These are phyloP conservation scores for Conistra vaccinii DNA, from an alignment of 2,888 invertebrate species.

Conservation along the genomic window DNA sequence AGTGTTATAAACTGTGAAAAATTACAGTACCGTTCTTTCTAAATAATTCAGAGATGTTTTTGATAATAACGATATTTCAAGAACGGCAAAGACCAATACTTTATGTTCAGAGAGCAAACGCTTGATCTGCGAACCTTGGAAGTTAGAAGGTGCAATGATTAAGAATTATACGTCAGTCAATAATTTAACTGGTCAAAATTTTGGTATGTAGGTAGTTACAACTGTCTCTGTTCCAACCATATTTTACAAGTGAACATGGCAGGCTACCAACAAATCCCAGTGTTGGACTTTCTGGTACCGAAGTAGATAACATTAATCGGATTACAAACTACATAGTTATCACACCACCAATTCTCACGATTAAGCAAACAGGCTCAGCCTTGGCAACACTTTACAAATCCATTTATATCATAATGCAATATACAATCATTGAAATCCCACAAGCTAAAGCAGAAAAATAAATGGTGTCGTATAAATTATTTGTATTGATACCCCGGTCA, in stretches of 20 bases:
- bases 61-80: background rate
- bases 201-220: constrained; percentile 23
- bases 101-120: background rate
- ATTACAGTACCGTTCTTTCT: background rate
- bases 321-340: constrained; percentile 67
- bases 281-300: constrained; percentile 43
- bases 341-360: constrained; percentile 65
- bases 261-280: constrained; percentile 41
- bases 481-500: constrained; percentile 48
- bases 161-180: constrained; percentile 11
- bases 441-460: constrained; percentile 65
- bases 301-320: constrained; percentile 61
- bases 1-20: no score
- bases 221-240: constrained; percentile 33
- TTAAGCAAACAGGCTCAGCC: constrained; percentile 63
- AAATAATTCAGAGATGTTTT: background rate
- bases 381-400: constrained; percentile 69
- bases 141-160: constrained; percentile 24
- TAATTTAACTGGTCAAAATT: constrained; percentile 32
- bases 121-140: constrained; percentile 8
- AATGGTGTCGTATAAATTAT: constrained; percentile 59
- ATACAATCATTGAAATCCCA: constrained; percentile 74
- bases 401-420: constrained; percentile 76
- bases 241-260: constrained; percentile 50
- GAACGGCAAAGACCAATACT: background rate